These are phyloP conservation scores for Hydrocynus forskahlii DNA, from an alignment of 2,797 vertebrate genomes.

Conservation along the genomic window DNA sequence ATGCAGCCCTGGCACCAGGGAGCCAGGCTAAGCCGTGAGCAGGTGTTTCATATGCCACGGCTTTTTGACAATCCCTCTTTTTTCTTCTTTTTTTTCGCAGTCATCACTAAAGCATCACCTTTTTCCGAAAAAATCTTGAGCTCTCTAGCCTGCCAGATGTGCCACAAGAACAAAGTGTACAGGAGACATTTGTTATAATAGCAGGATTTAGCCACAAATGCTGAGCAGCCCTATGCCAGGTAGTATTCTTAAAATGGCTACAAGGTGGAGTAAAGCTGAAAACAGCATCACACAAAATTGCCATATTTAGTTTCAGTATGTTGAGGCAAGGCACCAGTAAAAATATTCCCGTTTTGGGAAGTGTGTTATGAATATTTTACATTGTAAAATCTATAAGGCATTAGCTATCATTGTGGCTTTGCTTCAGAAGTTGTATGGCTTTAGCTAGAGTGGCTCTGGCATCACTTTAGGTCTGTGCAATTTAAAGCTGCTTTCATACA, in stretches of 20 bases:
- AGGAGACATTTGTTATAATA: conserved; percentile 46
- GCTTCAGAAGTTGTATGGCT: not conserved
- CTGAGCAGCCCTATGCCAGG: conserved; percentile 5
- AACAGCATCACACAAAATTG: not conserved
- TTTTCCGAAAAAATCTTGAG: conserved; percentile 25
- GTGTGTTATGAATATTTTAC: conserved; percentile 17
- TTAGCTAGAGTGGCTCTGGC: not conserved
- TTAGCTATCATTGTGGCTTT: not conserved
- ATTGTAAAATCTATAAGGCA: not conserved
- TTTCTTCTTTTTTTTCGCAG: conserved; percentile 16
- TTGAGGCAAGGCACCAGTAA: not conserved
- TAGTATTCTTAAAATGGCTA: conserved; percentile 18
- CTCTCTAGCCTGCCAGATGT: conserved; percentile 38
- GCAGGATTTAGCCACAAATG: conserved; percentile 45
- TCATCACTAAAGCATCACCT: conserved; percentile 36
- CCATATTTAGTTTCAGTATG: not conserved
- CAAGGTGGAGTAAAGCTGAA: not conserved
- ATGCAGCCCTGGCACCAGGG: conserved; percentile 18
- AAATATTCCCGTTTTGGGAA: not conserved
- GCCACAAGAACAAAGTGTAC: conserved; percentile 30
- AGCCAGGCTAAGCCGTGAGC: conserved; percentile 42
- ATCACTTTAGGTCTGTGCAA: not conserved
- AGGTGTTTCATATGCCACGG: conserved; percentile 55
- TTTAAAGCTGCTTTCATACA: not conserved
- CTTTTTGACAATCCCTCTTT: conserved; percentile 38